These are phyloP conservation scores for Entomyzon cyanotis DNA, from an alignment of 2,113 vertebrate genomes.

Conservation along the genomic window DNA sequence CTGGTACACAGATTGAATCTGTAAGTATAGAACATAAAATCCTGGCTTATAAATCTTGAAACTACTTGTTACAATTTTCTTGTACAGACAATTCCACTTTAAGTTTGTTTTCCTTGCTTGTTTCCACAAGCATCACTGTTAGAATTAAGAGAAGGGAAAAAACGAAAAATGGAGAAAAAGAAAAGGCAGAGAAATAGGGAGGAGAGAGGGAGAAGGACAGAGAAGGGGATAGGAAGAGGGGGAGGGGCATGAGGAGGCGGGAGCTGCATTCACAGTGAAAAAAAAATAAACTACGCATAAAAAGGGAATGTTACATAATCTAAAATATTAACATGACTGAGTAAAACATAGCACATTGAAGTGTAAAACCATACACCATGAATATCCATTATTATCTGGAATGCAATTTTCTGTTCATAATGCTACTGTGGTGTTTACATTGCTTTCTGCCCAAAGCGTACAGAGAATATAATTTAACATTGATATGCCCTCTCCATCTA, in stretches of 20 bases:
- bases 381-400: slow-evolving; percentile 21
- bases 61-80: neutral
- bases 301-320: slow-evolving; percentile 40
- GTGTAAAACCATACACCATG: neutral
- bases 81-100: neutral
- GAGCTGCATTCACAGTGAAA: neutral
- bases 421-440: neutral
- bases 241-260: neutral
- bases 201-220: neutral
- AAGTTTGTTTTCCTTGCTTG: neutral
- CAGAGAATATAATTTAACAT: slow-evolving; percentile 30
- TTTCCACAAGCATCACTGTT: neutral
- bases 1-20: slow-evolving; percentile 93
- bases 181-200: neutral
- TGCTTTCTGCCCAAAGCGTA: slow-evolving; percentile 23
- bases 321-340: slow-evolving; percentile 45
- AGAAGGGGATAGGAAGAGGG: neutral
- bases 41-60: slow-evolving; percentile 26
- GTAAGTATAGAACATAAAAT: slow-evolving; percentile 59
- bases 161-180: neutral
- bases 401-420: slow-evolving; percentile 38
- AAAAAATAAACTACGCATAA: neutral
- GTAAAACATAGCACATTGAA: neutral
- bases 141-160: neutral
- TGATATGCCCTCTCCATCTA: slow-evolving; percentile 32